Percentiles rank a stretch among this genome's conserved stretches.
phyloP scores from a whole-genome alignment of 2,113 vertebrate genomes.

The Oncorhynchus tshawytscha region DNA sequence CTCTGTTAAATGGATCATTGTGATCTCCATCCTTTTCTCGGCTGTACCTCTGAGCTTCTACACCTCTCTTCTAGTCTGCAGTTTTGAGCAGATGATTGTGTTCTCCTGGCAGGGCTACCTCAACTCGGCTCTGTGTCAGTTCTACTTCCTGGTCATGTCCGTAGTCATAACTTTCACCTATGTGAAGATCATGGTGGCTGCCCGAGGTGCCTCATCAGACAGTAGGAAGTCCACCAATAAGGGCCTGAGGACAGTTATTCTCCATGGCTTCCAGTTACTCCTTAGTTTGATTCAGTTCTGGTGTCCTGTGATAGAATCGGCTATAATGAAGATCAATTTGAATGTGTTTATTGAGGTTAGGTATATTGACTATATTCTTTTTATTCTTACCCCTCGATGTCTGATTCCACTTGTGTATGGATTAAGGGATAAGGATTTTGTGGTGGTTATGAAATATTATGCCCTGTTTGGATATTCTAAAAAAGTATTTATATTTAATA shows the following conservation, averaged over 20 bases:
- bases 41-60: conserved; percentile 11
- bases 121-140: conserved; percentile 18
- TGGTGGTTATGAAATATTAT: conserved; percentile 26
- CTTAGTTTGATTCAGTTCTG: conserved; percentile 58
- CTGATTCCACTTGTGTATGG: conserved; percentile 61
- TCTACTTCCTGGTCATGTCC: conserved; percentile 56
- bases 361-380: conserved; percentile 41
- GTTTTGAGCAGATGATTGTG: conserved; percentile 13
- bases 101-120: conserved; percentile 50
- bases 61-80: background rate
- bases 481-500: background rate
- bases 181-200: conserved; percentile 50
- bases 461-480: conserved; percentile 7
- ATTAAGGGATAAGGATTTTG: conserved; percentile 50
- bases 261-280: conserved; percentile 63
- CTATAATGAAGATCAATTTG: conserved; percentile 13
- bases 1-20: conserved; percentile 14
- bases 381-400: conserved; percentile 44
- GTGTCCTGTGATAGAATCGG: conserved; percentile 46
- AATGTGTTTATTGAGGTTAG: background rate
- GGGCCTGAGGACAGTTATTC: conserved; percentile 57
- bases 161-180: conserved; percentile 52
- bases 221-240: conserved; percentile 42
- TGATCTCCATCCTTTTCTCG: conserved; percentile 13
- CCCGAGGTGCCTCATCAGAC: conserved; percentile 47